These are phyloP conservation scores for Cepphus grylle DNA, from an alignment of 2,113 vertebrate genomes.

Conservation along the genomic window DNA sequence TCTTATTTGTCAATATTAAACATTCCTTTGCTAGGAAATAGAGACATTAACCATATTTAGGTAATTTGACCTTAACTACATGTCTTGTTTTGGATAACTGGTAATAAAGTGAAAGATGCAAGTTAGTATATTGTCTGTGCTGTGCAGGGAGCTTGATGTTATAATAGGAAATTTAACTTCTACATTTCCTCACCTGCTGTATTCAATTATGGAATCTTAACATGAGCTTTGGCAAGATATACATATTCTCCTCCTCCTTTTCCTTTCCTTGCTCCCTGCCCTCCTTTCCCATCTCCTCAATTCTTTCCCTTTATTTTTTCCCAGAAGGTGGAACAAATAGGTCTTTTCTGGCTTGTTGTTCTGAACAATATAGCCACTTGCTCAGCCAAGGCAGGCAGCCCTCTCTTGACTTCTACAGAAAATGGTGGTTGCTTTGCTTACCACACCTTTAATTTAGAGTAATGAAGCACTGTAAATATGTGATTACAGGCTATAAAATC, in stretches of 20 bases:
- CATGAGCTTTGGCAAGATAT: background rate
- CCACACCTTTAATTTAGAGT: slow-evolving; percentile 1
- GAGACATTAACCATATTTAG: background rate
- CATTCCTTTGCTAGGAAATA: background rate
- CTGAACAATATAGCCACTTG: background rate
- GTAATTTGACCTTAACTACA: background rate
- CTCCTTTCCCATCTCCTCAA: background rate
- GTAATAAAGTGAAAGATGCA: background rate
- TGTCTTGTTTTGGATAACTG: background rate
- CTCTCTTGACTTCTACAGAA: background rate
- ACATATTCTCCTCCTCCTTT: background rate
- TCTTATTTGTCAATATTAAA: background rate
- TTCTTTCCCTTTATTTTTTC: background rate
- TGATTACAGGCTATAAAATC: background rate
- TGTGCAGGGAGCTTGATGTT: background rate
- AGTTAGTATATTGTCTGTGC: background rate
- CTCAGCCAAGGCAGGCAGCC: background rate
- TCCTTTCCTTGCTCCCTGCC: background rate
- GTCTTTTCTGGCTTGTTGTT: background rate
- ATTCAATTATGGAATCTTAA: background rate
- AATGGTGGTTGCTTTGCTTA: background rate
- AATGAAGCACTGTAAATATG: background rate
- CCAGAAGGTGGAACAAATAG: background rate
- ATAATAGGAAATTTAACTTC: background rate
- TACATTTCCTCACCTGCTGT: background rate